Base-by-base conservation (phyloP, 2,888 invertebrate genomes). In the Octonoba sinensis region DNA sequence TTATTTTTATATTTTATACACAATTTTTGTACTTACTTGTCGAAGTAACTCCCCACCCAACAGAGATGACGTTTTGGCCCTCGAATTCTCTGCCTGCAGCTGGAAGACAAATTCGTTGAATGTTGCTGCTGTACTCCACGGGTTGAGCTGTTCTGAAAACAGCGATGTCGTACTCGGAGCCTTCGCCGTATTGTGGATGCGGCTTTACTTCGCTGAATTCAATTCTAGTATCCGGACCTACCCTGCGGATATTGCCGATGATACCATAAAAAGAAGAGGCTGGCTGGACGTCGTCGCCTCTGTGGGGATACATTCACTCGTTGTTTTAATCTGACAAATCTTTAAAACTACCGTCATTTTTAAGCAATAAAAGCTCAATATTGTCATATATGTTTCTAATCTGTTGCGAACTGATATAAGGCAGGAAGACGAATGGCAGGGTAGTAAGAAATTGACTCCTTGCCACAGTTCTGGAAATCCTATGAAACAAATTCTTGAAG, bases 1-100 rank as follows among this genome's bases (percentile, higher is more conserved):
- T n/a, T n/a, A n/a, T n/a, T n/a, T n/a, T n/a, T n/a, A n/a, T n/a
- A n/a, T n/a, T n/a, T n/a, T n/a, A n/a, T n/a, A n/a, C n/a, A n/a
- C n/a, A n/a, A n/a, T 36, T 27, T 36, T 36, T 36, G 16, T 24
- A n/a, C 57, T 57, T 60, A 82, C 76, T 60, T 16, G 46, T 71
- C 1, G 73, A 71, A 1, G 66, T 71, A 13, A 71, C 66, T 20
- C 82, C 82, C 76, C 82, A 82, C 13, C 82, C 82, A 59, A 76
- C 76, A 13, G 73, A 66, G 0, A 67, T 71, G 11, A 60, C 66
- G n/a, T 71, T 66, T 2, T 65, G 27, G 3, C 64, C 11, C n/a
- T 82, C 82, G 27, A 75, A 64, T 6, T 67, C 56, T 11, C 74
- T 47, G 44, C 49, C 71, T 27, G 46, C 49, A 16, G 2, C 16